These are phyloP conservation scores for Alloscopus bannaensis DNA, from an alignment of 2,888 invertebrate species.

Conservation along the genomic window DNA sequence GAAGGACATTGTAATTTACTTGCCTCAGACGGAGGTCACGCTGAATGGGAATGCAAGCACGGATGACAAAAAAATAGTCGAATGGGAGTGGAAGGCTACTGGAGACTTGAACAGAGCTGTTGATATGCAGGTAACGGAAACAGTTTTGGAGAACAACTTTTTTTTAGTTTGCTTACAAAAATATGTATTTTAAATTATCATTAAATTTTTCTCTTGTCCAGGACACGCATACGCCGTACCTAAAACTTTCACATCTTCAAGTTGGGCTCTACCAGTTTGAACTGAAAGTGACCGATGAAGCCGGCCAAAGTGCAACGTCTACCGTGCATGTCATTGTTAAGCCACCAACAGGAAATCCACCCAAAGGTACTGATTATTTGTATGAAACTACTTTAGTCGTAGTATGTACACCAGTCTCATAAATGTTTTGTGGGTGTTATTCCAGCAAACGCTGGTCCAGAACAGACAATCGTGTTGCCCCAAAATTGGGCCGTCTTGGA, in stretches of 20 bases:
- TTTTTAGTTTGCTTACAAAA: neutral
- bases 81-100: slow-evolving; percentile 96
- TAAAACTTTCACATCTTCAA: slow-evolving; percentile 91
- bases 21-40: slow-evolving; percentile 89
- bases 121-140: slow-evolving; percentile 86
- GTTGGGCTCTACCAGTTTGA: slow-evolving; percentile 96
- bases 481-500: slow-evolving; percentile 87
- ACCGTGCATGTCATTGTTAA: slow-evolving; percentile 95
- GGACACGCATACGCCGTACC: slow-evolving; percentile 92
- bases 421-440: no score
- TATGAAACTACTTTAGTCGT: no score
- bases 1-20: slow-evolving; percentile 88
- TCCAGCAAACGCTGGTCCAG: slow-evolving; percentile 78
- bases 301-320: slow-evolving; percentile 90
- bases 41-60: slow-evolving; percentile 93
- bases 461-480: slow-evolving; percentile 86
- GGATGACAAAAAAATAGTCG: slow-evolving; percentile 94
- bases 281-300: slow-evolving; percentile 93
- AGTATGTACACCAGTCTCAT: no score
- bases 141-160: neutral
- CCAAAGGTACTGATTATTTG: slow-evolving; percentile 79
- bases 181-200: no score
- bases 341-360: slow-evolving; percentile 90
- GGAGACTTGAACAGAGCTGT: slow-evolving; percentile 92
- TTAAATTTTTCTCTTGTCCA: slow-evolving; percentile 76